These are phyloP conservation scores for Timandra comae DNA, from an alignment of 2,888 invertebrate species.

Conservation along the genomic window DNA sequence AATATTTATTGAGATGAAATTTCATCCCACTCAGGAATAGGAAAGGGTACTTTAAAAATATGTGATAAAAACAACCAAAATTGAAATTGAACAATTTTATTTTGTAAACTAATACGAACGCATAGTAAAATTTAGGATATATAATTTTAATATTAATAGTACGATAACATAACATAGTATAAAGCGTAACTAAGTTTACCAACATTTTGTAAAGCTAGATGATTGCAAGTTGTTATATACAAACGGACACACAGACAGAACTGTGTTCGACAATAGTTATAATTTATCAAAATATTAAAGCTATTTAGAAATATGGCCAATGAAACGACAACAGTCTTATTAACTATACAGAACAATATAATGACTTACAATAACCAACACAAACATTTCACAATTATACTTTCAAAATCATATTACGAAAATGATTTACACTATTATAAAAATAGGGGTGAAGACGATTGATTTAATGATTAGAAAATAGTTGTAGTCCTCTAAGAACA, in stretches of 20 bases:
- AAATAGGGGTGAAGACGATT: too few relatives aligned
- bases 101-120: constrained; percentile 73
- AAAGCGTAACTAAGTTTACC: constrained; percentile 69
- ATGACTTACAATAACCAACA: not conserved
- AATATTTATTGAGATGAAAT: too few relatives aligned
- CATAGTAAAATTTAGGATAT: constrained; percentile 74
- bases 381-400: too few relatives aligned
- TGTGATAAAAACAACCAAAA: too few relatives aligned
- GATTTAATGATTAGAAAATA: too few relatives aligned
- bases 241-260: constrained; percentile 32
- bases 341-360: constrained; percentile 24
- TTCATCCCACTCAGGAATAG: too few relatives aligned
- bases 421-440: too few relatives aligned
- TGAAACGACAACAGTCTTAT: constrained; percentile 61
- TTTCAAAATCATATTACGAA: too few relatives aligned
- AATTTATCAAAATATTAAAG: constrained; percentile 67
- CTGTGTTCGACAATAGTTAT: constrained; percentile 37
- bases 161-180: constrained; percentile 67
- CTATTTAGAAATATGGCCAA: constrained; percentile 64
- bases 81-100: constrained; percentile 70
- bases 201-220: constrained; percentile 66
- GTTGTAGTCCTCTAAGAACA: not conserved
- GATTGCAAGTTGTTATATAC: constrained; percentile 52
- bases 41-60: too few relatives aligned
- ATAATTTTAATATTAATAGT: constrained; percentile 69